Conservation (phyloP, 2,113 vertebrate genomes). For the Bufo bufo region DNA sequence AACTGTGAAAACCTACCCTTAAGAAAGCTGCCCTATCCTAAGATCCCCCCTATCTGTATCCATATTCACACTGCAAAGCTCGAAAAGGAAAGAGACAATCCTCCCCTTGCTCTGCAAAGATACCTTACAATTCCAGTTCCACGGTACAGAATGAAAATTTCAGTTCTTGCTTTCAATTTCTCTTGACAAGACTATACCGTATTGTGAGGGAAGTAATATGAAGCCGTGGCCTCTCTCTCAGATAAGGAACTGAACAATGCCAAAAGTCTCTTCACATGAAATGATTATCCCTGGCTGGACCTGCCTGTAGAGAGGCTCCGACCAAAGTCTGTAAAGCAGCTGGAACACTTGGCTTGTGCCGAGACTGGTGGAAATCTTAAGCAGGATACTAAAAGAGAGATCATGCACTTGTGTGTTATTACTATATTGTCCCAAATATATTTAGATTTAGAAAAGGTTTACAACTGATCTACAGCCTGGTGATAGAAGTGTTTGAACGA, state of each 20-base stretch:
- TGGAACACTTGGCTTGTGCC: neutral
- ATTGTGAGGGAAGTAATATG: conserved; percentile 8
- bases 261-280: neutral
- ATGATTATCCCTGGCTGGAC: conserved; percentile 13
- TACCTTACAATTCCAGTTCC: neutral
- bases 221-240: neutral
- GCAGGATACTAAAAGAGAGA: conserved; percentile 2
- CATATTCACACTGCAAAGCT: neutral
- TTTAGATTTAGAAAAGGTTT: neutral
- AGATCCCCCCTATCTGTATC: too few species aligned
- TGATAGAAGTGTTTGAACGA: too few species aligned
- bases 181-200: neutral
- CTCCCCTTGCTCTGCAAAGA: neutral
- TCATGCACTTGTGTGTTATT: neutral
- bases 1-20: too few species aligned
- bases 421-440: neutral
- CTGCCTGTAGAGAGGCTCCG: neutral
- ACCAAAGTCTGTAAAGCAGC: conserved; percentile 13
- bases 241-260: conserved; percentile 11
- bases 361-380: neutral
- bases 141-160: neutral
- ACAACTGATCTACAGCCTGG: neutral
- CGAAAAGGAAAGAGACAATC: neutral
- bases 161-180: conserved; percentile 27
- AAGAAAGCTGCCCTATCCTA: too few species aligned